phyloP scores from a whole-genome alignment of 2,888 invertebrate genomes.

The Lycophotia porphyrea region DNA sequence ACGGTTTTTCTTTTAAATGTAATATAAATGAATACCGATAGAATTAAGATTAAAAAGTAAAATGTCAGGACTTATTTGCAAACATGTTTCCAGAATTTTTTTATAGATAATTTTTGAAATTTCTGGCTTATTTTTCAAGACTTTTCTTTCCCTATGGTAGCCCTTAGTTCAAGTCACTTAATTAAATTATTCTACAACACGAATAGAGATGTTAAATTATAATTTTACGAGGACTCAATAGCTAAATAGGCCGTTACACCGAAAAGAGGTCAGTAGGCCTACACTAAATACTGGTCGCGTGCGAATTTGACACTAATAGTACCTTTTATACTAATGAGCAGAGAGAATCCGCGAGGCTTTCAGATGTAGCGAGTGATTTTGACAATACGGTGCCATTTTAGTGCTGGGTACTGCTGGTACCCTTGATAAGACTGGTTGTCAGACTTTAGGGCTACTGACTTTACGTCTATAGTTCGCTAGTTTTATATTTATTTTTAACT shows the following conservation, averaged over 20 bases:
- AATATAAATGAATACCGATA: neutral
- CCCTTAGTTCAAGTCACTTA: constrained; percentile 27
- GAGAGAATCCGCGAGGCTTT: constrained; percentile 16
- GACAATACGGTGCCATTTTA: neutral
- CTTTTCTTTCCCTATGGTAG: neutral
- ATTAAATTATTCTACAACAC: constrained; percentile 54
- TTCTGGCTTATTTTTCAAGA: neutral
- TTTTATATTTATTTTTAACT: neutral
- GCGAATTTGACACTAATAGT: constrained; percentile 51
- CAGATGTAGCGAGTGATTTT: constrained; percentile 39
- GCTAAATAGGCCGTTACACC: constrained; percentile 55
- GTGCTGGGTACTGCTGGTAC: neutral
- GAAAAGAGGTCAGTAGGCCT: constrained; percentile 58
- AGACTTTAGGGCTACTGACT: neutral
- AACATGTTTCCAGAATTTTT: neutral
- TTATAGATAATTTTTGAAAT: neutral
- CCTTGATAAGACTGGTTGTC: neutral
- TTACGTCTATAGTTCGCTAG: neutral
- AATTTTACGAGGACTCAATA: constrained; percentile 60
- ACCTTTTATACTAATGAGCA: constrained; percentile 61
- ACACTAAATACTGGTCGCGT: constrained; percentile 66
- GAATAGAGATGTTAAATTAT: constrained; percentile 56
- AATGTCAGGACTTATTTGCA: neutral
- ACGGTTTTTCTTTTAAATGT: neutral
- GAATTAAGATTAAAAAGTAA: neutral